Percentiles rank a stretch among this genome's conserved stretches.
Evolutionary conservation across 2,888 invertebrate species (phyloP).

Genomic region (Osmoderma eremita): DNA sequence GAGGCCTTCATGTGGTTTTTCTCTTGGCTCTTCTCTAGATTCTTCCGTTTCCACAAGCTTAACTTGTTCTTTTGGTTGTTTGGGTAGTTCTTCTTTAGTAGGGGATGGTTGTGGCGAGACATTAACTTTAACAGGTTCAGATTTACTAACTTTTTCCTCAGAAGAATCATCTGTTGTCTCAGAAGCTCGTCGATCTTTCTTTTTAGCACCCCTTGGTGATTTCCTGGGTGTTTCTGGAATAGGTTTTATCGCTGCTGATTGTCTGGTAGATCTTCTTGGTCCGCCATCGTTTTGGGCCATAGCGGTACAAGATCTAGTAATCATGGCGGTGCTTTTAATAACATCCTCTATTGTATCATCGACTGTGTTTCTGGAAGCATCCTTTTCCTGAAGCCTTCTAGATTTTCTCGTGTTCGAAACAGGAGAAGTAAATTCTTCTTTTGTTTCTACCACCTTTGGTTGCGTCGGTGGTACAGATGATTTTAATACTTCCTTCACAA

Average conservation of each 20-base stretch:
- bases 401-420: conserved; percentile 82
- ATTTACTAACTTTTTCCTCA: conserved; percentile 67
- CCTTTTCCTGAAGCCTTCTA: conserved; percentile 80
- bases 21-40: conserved; percentile 46
- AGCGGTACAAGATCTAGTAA: conserved; percentile 61
- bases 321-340: conserved; percentile 72
- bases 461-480: conserved; percentile 30
- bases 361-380: conserved; percentile 78
- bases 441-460: conserved; percentile 43
- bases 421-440: conserved; percentile 73
- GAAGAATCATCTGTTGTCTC: conserved; percentile 71
- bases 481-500: conserved; percentile 62
- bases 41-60: conserved; percentile 51
- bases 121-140: conserved; percentile 45
- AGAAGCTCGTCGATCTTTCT: conserved; percentile 73
- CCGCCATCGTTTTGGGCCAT: conserved; percentile 60
- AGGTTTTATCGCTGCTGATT: conserved; percentile 60
- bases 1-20: conserved; percentile 59
- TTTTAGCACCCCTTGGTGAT: conserved; percentile 72
- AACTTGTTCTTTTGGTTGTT: conserved; percentile 45
- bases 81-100: conserved; percentile 37
- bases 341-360: conserved; percentile 93
- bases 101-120: conserved; percentile 19
- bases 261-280: conserved; percentile 69
- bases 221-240: conserved; percentile 64